phyloP scores from a whole-genome alignment of 2,113 vertebrate genomes.

The Labrus mixtus region DNA sequence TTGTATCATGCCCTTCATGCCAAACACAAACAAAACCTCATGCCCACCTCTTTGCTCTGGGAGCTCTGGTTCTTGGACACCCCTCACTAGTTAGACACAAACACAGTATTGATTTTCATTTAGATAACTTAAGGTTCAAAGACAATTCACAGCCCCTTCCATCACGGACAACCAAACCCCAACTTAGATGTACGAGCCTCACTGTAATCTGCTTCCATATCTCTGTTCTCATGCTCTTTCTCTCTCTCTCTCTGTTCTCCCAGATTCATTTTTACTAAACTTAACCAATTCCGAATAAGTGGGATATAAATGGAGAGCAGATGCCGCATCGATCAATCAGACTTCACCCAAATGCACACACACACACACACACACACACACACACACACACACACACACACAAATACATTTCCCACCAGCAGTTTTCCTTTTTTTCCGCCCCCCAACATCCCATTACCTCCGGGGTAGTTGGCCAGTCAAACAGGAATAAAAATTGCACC shows the following conservation, averaged over 20 bases:
- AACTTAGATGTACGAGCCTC: conserved; percentile 87
- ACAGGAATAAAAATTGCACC: conserved; percentile 98
- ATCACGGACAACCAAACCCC: conserved; percentile 67
- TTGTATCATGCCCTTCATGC: conserved; percentile 50
- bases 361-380: conserved; percentile 40
- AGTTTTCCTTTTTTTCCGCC: conserved; percentile 76
- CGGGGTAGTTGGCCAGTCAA: conserved; percentile 96
- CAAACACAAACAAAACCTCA: conserved; percentile 13
- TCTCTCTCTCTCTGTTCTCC: conserved; percentile 59
- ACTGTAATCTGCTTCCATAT: conserved; percentile 92
- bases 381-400: conserved; percentile 52
- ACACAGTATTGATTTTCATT: conserved; percentile 98
- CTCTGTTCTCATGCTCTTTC: conserved; percentile 84
- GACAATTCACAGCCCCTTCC: conserved; percentile 86
- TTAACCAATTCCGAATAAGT: conserved; percentile 94
- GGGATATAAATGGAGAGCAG: conserved; percentile 96
- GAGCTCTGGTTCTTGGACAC: conserved; percentile 83
- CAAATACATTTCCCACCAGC: conserved; percentile 91
- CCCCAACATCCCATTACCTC: conserved; percentile 96
- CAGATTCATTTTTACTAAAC: conserved; percentile 97
- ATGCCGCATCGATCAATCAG: conserved; percentile 92
- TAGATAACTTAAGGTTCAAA: conserved; percentile 98
- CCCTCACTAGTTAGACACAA: conserved; percentile 89
- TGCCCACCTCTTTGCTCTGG: background rate
- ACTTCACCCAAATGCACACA: conserved; percentile 41